A percentile compares a stretch with the other conserved stretches of the same genome.
These are phyloP conservation scores for Pangasius larnaudii DNA, from an alignment of 2,797 vertebrate species.

Conservation along the genomic window DNA sequence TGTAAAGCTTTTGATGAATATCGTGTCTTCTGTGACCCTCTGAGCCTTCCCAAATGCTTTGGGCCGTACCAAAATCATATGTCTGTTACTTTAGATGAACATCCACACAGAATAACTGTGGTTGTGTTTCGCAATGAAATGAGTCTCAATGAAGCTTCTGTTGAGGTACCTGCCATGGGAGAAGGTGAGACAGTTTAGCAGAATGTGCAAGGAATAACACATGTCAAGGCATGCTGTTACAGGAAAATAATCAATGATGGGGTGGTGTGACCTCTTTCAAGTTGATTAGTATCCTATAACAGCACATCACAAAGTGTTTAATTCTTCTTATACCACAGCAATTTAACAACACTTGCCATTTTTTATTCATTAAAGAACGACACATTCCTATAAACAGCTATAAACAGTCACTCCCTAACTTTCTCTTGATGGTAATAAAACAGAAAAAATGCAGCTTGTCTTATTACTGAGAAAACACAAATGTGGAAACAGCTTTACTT, in stretches of 20 bases:
- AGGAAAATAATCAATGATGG: not conserved
- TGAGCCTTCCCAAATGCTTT: not conserved
- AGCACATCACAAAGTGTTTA: not conserved
- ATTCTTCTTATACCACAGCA: not conserved
- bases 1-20: conserved; percentile 45
- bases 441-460: not conserved
- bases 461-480: not conserved
- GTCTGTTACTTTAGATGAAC: conserved; percentile 15
- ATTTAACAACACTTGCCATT: not conserved
- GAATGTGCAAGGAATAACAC: not conserved
- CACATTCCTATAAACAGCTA: not conserved
- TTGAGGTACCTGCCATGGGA: conserved; percentile 32
- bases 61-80: conserved; percentile 7
- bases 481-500: not conserved
- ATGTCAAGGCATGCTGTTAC: too few relatives aligned
- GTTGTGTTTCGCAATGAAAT: not conserved
- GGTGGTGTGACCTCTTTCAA: not conserved
- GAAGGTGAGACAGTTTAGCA: conserved; percentile 2
- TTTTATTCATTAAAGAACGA: not conserved
- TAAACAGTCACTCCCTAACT: not conserved
- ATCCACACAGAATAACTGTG: conserved; percentile 17
- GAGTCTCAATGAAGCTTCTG: conserved; percentile 9
- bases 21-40: not conserved
- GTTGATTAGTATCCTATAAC: not conserved
- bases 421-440: not conserved